Conservation (phyloP, 2,888 invertebrate species). For the Thalpophila matura region DNA sequence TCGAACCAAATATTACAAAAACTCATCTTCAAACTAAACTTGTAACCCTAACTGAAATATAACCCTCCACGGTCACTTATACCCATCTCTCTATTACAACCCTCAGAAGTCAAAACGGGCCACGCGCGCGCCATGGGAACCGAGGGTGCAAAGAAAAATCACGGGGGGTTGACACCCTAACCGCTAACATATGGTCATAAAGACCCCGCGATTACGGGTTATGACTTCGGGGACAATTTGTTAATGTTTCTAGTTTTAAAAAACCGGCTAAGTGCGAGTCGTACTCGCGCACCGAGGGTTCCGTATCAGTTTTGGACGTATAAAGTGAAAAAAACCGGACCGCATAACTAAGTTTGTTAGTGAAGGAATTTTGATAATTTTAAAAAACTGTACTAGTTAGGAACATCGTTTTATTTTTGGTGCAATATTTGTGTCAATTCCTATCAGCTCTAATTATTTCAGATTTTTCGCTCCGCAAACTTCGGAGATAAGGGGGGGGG, state of each 20-base stretch:
- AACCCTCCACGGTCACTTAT: slow-evolving; percentile 51
- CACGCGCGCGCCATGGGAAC: slow-evolving; percentile 74
- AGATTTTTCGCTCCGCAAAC: no score
- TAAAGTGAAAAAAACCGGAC: no score
- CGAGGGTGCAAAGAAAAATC: slow-evolving; percentile 60
- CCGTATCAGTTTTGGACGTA: no score
- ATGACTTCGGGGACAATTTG: slow-evolving; percentile 33
- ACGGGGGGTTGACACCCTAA: slow-evolving; percentile 60
- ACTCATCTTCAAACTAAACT: neutral
- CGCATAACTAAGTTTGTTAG: no score
- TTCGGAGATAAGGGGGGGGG: no score
- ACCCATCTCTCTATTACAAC: slow-evolving; percentile 58
- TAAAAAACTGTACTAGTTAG: no score
- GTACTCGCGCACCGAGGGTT: no score
- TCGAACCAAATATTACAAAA: neutral
- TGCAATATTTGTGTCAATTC: no score
- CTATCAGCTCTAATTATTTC: no score
- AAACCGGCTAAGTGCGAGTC: no score
- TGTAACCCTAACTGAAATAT: slow-evolving; percentile 61
- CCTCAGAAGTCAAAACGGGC: slow-evolving; percentile 60
- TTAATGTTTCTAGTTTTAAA: neutral
- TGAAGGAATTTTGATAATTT: no score
- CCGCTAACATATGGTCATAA: slow-evolving; percentile 65
- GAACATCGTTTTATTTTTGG: no score
- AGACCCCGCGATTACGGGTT: slow-evolving; percentile 54